Conservation (phyloP, 1,140 invertebrate genomes). For the Bombus pyrosoma region DNA sequence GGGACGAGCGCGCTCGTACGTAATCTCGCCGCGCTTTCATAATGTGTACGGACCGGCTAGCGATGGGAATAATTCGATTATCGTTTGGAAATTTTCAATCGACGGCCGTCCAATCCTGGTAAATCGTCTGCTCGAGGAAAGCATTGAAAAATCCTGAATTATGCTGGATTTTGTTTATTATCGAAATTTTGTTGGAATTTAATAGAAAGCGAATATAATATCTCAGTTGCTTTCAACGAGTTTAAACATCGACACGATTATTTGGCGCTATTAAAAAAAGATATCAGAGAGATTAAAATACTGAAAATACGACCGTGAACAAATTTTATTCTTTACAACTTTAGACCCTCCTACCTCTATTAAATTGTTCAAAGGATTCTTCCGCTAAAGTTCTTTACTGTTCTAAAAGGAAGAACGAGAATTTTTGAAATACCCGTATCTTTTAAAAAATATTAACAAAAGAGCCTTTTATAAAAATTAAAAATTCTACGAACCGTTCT, state of each 20-base stretch:
- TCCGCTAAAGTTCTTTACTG: too few species aligned
- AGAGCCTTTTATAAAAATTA: too few species aligned
- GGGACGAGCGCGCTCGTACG: background rate
- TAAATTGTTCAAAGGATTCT: too few species aligned
- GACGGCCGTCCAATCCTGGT: background rate
- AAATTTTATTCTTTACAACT: too few species aligned
- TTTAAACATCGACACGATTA: too few species aligned
- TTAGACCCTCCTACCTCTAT: too few species aligned
- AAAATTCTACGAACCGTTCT: too few species aligned
- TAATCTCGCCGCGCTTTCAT: conserved; percentile 45
- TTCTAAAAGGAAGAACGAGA: background rate
- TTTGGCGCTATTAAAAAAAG: too few species aligned
- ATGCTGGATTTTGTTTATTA: background rate
- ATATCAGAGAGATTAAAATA: too few species aligned
- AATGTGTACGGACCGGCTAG: conserved; percentile 23
- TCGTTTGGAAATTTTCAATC: conserved; percentile 30
- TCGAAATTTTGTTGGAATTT: background rate
- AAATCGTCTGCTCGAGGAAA: background rate
- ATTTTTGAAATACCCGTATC: too few species aligned
- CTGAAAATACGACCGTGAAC: too few species aligned
- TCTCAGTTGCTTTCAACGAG: background rate
- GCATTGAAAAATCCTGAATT: background rate
- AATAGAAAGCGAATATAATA: background rate
- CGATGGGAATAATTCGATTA: conserved; percentile 43
- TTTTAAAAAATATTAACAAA: too few species aligned